Conservation (phyloP, 2,797 vertebrate genomes). For the Phaenicophaeus curvirostris region DNA sequence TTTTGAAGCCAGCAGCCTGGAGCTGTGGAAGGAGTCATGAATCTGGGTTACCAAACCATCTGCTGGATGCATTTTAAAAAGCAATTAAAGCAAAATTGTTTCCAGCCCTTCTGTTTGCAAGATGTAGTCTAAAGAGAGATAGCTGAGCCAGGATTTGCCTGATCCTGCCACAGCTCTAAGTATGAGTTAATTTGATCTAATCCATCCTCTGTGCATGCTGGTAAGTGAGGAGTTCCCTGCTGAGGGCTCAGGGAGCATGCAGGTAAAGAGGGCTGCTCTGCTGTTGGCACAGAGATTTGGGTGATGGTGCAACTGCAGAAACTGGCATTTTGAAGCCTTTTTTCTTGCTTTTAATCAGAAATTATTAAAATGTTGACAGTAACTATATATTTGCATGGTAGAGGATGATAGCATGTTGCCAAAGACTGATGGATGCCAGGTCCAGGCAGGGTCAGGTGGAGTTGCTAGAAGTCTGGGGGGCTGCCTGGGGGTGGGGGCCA, state of each 20-base stretch:
- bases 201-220: background rate
- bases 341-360: background rate
- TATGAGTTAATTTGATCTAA: conserved; percentile 6
- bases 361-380: background rate
- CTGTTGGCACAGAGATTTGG: background rate
- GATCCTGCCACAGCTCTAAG: background rate
- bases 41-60: conserved; percentile 60
- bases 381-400: background rate
- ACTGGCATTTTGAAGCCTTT: background rate
- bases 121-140: conserved; percentile 49
- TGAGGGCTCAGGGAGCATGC: background rate
- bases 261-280: background rate
- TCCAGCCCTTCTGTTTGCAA: conserved; percentile 62
- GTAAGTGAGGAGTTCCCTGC: background rate
- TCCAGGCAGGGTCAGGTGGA: background rate
- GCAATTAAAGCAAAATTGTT: conserved; percentile 62
- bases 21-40: conserved; percentile 50
- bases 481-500: background rate
- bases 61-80: conserved; percentile 56
- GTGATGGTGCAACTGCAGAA: background rate
- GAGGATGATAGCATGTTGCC: rapidly evolving
- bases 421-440: background rate
- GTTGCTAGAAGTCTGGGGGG: background rate
- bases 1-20: conserved; percentile 5
- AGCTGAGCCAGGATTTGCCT: conserved; percentile 34